These are phyloP conservation scores for Drosophila mayaguana DNA, from an alignment of 2,888 invertebrate genomes.

Conservation along the genomic window DNA sequence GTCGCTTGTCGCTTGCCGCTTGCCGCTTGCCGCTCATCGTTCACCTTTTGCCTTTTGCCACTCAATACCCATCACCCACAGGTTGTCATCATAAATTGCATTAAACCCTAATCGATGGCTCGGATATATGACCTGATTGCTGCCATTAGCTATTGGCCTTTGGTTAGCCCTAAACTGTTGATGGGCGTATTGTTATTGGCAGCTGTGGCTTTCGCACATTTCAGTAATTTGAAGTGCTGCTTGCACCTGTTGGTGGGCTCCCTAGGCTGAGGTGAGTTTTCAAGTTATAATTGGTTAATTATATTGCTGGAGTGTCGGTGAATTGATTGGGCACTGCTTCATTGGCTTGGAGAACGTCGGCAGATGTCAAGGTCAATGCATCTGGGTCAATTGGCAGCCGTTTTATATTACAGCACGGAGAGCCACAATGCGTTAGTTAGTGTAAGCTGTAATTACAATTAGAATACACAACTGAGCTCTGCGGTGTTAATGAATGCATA, in stretches of 20 bases:
- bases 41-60: neutral
- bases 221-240: conserved; percentile 11
- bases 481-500: conserved; percentile 1
- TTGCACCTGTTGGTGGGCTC: conserved; percentile 23
- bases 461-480: conserved; percentile 3
- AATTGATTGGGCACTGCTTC: conserved; percentile 50
- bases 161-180: neutral
- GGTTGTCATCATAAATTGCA: conserved; percentile 37
- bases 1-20: too few relatives aligned
- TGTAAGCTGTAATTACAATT: neutral
- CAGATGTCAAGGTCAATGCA: conserved; percentile 35
- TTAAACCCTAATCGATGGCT: conserved; percentile 39
- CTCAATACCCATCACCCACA: conserved; percentile 3
- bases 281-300: conserved; percentile 63
- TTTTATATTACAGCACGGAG: neutral
- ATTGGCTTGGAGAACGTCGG: conserved; percentile 20
- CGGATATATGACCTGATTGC: conserved; percentile 15
- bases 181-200: conserved; percentile 18
- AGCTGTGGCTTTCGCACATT: conserved; percentile 15
- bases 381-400: conserved; percentile 21
- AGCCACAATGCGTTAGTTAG: conserved; percentile 5
- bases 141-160: conserved; percentile 21
- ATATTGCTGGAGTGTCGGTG: conserved; percentile 31
- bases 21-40: neutral
- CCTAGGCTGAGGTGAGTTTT: conserved; percentile 17